Percentiles rank a stretch among this genome's conserved stretches.
phyloP scores from a whole-genome alignment of 1,140 invertebrate genomes.

The Sminthurinus signatus region DNA sequence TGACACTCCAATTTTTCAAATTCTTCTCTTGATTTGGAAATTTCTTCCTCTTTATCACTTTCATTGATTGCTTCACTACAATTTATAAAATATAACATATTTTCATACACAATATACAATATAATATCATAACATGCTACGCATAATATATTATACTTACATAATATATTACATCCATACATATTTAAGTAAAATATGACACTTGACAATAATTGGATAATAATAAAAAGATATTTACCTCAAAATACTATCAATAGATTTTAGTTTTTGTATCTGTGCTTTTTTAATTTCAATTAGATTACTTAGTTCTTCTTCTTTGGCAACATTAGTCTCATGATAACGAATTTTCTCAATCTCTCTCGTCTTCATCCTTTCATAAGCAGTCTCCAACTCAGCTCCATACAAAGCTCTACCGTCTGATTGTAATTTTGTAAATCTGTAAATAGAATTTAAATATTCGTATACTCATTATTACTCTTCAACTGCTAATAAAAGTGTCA shows the following conservation, averaged over 20 bases:
- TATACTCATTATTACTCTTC: not conserved
- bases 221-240: too few species aligned
- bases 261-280: not conserved
- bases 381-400: not conserved
- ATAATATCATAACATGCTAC: too few species aligned
- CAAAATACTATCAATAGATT: not conserved
- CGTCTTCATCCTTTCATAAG: not conserved
- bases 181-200: too few species aligned
- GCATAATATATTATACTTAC: too few species aligned
- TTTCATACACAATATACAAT: too few species aligned
- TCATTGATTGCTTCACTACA: too few species aligned
- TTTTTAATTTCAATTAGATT: not conserved
- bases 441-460: not conserved
- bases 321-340: not conserved
- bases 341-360: not conserved
- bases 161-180: too few species aligned
- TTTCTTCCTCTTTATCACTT: too few species aligned
- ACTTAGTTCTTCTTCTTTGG: not conserved
- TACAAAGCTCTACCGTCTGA: constrained; percentile 4
- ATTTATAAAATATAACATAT: too few species aligned
- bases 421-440: not conserved
- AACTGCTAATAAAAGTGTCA: not conserved
- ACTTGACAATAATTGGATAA: too few species aligned
- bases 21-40: too few species aligned
- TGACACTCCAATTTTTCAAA: too few species aligned